Percentiles rank a stretch among this genome's conserved stretches.
These are phyloP conservation scores for Aurelia sp. DNA, from an alignment of 30 jellyfish, hydroid and myxozoan genomes.

Conservation along the genomic window DNA sequence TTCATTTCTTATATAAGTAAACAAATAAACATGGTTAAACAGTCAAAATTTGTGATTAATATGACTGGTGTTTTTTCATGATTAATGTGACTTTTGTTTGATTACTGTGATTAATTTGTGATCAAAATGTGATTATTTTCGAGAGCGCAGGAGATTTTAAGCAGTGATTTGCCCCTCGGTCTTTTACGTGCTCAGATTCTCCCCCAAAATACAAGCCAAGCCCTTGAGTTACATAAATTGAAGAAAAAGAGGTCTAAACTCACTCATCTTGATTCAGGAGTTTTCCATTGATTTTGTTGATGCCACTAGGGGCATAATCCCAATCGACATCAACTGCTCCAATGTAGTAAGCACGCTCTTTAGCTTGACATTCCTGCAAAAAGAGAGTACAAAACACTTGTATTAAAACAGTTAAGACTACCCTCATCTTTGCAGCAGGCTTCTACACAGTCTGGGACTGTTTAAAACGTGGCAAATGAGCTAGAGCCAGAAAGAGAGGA, in stretches of 20 bases:
- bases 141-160: no score
- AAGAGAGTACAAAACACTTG: background rate
- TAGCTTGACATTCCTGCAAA: constrained; percentile 24
- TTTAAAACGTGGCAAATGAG: no score
- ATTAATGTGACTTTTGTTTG: no score
- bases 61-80: no score
- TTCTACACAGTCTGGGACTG: no score
- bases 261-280: constrained; percentile 12
- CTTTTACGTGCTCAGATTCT: background rate
- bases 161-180: no score
- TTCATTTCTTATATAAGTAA: no score
- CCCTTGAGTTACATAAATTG: background rate
- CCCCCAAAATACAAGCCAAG: background rate
- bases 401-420: background rate
- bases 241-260: background rate
- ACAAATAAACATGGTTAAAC: no score
- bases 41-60: no score
- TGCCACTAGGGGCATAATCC: constrained; percentile 37
- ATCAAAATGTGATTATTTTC: no score
- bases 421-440: background rate
- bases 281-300: constrained; percentile 10
- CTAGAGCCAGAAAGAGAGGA: no score
- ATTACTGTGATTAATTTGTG: no score
- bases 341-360: constrained; percentile 41
- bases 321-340: constrained; percentile 56